Evolutionary conservation across 2,888 invertebrate species (phyloP).

Genomic region (Candidula unifasciata): DNA sequence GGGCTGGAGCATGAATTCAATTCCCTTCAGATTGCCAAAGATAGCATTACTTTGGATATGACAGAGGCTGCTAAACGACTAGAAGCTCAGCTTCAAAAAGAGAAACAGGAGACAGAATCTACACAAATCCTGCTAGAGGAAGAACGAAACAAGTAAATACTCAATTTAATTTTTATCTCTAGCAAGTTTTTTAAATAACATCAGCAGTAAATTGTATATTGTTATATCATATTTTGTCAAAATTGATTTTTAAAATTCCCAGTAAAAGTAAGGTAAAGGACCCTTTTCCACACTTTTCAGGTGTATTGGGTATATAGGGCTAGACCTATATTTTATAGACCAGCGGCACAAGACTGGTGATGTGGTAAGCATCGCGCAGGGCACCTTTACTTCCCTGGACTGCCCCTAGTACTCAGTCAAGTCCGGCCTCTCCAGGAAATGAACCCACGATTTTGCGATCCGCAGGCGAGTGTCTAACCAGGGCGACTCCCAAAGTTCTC

Average conservation of each 20-base stretch:
- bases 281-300: too few species aligned
- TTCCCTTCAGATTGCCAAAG: slow-evolving; percentile 33
- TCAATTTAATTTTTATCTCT: not conserved
- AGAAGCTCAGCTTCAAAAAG: slow-evolving; percentile 40
- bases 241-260: not conserved
- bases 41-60: slow-evolving; percentile 26
- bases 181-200: not conserved
- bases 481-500: too few species aligned
- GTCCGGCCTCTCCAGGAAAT: too few species aligned
- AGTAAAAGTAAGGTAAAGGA: too few species aligned
- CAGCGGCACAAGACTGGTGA: too few species aligned
- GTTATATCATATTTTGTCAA: not conserved
- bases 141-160: slow-evolving; percentile 48
- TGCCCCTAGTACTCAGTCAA: too few species aligned
- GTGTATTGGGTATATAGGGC: too few species aligned
- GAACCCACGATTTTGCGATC: too few species aligned
- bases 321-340: too few species aligned
- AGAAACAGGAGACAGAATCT: slow-evolving; percentile 54
- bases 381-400: too few species aligned
- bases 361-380: too few species aligned
- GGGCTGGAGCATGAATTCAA: slow-evolving; percentile 33
- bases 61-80: slow-evolving; percentile 13
- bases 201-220: not conserved
- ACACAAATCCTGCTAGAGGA: slow-evolving; percentile 54
- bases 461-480: too few species aligned